Evolutionary conservation across 2,113 vertebrate genomes (phyloP).

Genomic region (Cichladusa arquata): DNA sequence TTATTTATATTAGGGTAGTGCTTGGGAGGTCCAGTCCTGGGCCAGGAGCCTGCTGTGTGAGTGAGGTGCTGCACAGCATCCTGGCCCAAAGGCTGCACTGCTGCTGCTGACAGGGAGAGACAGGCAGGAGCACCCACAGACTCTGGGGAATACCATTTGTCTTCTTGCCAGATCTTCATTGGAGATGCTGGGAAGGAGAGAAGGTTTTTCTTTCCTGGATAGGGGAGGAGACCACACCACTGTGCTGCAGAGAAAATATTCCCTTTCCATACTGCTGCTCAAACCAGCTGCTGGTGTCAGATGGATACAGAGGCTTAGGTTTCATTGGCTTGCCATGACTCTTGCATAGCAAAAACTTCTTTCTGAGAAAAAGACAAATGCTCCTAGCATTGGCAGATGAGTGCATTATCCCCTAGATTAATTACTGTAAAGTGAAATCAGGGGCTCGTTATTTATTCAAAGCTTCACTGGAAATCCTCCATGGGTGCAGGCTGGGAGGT

Average conservation of each 20-base stretch:
- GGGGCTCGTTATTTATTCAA: conserved; percentile 26
- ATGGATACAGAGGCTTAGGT: neutral
- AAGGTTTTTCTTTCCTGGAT: neutral
- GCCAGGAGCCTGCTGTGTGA: neutral
- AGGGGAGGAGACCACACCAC: neutral
- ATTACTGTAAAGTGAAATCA: conserved; percentile 33
- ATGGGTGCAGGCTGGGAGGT: neutral
- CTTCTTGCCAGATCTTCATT: neutral
- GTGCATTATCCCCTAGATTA: conserved; percentile 22
- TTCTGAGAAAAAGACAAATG: conserved; percentile 1
- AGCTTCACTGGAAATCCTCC: neutral
- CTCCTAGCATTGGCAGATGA: neutral
- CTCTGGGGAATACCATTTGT: neutral
- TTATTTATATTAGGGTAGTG: neutral
- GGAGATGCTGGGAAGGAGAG: neutral
- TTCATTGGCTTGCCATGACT: neutral
- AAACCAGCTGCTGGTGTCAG: neutral
- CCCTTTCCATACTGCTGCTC: neutral
- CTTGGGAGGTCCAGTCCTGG: neutral
- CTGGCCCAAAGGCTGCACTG: neutral
- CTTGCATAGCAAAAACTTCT: neutral
- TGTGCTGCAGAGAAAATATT: neutral
- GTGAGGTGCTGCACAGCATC: neutral
- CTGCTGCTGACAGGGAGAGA: neutral
- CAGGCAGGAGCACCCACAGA: neutral